Conservation (phyloP, 2,797 vertebrate genomes). For the Malacoctenus gilli region DNA sequence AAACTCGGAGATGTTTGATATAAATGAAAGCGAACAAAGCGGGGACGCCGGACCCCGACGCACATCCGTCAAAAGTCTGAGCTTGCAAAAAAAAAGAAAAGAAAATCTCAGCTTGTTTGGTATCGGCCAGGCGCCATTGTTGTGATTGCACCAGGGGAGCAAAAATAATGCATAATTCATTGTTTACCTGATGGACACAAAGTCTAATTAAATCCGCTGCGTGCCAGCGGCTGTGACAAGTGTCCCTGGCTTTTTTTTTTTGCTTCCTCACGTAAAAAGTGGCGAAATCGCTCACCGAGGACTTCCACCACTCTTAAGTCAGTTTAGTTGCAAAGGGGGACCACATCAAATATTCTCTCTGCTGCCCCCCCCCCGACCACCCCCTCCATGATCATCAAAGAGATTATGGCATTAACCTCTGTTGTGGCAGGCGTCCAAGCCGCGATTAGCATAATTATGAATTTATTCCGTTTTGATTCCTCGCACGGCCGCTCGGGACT, state of each 20-base stretch:
- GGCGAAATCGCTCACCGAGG: conserved; percentile 2
- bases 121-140: conserved; percentile 21
- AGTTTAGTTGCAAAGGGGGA: not conserved
- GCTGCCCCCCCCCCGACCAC: not conserved
- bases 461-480: conserved; percentile 25
- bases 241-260: conserved; percentile 14
- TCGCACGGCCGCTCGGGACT: conserved; percentile 31
- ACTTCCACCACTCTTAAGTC: not conserved
- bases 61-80: too few species aligned
- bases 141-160: conserved; percentile 38
- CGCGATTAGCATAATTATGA: conserved; percentile 36
- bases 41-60: too few species aligned
- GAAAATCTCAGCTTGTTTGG: conserved; percentile 16
- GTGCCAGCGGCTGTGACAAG: conserved; percentile 46
- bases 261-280: conserved; percentile 8
- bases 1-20: too few species aligned
- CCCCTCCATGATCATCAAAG: conserved; percentile 1
- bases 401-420: conserved; percentile 34
- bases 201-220: conserved; percentile 63
- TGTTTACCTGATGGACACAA: conserved; percentile 67
- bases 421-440: conserved; percentile 22
- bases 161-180: conserved; percentile 69
- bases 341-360: conserved; percentile 11
- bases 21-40: too few species aligned
- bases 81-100: too few species aligned